phyloP scores from a whole-genome alignment of 2,797 vertebrate species.

The Crocodylus rhombifer region DNA sequence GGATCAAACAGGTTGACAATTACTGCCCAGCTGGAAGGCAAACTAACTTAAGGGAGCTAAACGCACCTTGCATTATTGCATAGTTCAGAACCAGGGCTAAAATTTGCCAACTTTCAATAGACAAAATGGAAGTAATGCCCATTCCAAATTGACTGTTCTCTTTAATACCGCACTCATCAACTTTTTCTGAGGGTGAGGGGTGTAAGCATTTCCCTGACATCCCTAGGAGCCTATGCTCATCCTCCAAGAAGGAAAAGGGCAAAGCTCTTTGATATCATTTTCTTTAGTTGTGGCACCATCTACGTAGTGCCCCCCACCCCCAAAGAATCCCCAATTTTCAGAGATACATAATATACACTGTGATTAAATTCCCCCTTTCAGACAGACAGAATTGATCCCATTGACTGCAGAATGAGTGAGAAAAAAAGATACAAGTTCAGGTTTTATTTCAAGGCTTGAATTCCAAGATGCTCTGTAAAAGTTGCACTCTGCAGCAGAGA shows the following conservation, averaged over 20 bases:
- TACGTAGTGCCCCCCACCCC: not conserved
- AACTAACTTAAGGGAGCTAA: too few relatives aligned
- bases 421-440: not conserved
- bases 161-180: not conserved
- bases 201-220: slow-evolving; percentile 9
- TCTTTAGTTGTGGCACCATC: slow-evolving; percentile 22
- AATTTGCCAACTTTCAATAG: not conserved
- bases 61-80: not conserved
- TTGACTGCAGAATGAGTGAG: not conserved
- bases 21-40: too few relatives aligned
- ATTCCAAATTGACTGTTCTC: not conserved
- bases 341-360: not conserved
- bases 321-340: slow-evolving; percentile 1
- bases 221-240: slow-evolving; percentile 45
- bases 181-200: too few relatives aligned
- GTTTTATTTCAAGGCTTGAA: not conserved
- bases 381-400: not conserved
- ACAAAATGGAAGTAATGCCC: not conserved
- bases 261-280: slow-evolving; percentile 9
- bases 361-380: not conserved
- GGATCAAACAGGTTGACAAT: too few relatives aligned
- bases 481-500: rapidly evolving
- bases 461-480: not conserved
- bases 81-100: not conserved
- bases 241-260: slow-evolving; percentile 12